Conservation (phyloP, 2,888 invertebrate genomes). For the Melangyna quadrimaculata region DNA sequence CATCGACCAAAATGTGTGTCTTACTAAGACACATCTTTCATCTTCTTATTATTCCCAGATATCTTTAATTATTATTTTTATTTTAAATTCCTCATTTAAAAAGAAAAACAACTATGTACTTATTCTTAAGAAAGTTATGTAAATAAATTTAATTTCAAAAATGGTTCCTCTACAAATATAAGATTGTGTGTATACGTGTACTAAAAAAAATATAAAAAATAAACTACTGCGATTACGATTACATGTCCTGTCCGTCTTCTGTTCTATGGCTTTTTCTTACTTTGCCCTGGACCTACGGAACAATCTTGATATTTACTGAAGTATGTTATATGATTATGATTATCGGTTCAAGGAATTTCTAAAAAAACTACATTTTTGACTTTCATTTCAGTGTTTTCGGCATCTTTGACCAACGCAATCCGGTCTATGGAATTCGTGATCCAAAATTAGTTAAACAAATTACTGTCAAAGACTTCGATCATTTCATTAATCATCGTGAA, state of each 20-base stretch:
- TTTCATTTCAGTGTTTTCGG: constrained; percentile 80
- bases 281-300: not conserved
- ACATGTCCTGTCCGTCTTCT: no score
- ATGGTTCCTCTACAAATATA: no score
- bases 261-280: not conserved
- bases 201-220: no score
- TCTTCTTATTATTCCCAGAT: no score
- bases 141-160: no score
- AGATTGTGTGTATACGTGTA: no score
- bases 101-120: no score
- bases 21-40: no score
- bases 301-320: not conserved
- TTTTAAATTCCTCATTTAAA: no score
- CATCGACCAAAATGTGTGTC: no score
- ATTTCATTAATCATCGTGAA: constrained; percentile 81
- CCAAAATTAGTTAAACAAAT: constrained; percentile 82
- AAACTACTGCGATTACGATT: not conserved
- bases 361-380: not conserved
- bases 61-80: no score
- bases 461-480: constrained; percentile 83
- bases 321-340: not conserved
- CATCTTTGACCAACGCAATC: constrained; percentile 79
- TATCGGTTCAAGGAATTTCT: not conserved
- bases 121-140: no score
- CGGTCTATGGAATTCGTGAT: constrained; percentile 81